Base-by-base conservation (phyloP, 2,113 vertebrate genomes). In the Arothron firmamentum region DNA sequence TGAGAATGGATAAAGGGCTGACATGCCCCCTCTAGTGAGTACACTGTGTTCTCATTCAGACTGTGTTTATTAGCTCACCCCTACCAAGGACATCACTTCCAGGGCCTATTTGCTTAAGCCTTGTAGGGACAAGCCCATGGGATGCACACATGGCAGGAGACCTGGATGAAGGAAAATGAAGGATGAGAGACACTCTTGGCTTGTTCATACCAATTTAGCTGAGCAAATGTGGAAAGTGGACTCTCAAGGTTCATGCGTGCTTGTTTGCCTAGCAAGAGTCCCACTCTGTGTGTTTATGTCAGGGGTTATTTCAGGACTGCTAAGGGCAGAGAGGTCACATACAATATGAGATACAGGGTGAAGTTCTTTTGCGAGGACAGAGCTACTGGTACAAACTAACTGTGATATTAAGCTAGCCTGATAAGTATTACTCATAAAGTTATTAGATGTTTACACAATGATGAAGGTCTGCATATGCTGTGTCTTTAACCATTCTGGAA, bases 71-170 rank as follows among this genome's bases (percentile, higher is more conserved):
- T 79, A 70, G 71, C 57, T 56, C 62, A 69, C 56, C 60, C 63
- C 45, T 73, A 75, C 82, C 87, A 89, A 87, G 87, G 80, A 81
- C 84, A 79, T 65, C 65, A 70, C 65, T 67, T 67, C 55, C 64
- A 83, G 71, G 55, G 66, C 59, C 70, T 75, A 74, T 79, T 69
- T 70, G 78, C 72, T 65, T 70, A 80, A 55, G 64, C 82, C 86
- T 79, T 85, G 82, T 86, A 86, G 74, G 83, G 87, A 78, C 65
- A 78, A 67, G 72, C 61, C 58, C 52, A 64, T 56, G 48, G 65
- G 58, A 75, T 60, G 47, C 45, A 65, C 0, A 25, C 59, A 48
- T 69, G 60, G 59, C 43, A 63, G 59, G 57, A 59, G 52, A 55
- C 9, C 34, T 38, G 34, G 3, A 7, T 75, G 68, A 46, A 45